Conservation (phyloP, 1,140 invertebrate species). For the Phenacoccus solenopsis region DNA sequence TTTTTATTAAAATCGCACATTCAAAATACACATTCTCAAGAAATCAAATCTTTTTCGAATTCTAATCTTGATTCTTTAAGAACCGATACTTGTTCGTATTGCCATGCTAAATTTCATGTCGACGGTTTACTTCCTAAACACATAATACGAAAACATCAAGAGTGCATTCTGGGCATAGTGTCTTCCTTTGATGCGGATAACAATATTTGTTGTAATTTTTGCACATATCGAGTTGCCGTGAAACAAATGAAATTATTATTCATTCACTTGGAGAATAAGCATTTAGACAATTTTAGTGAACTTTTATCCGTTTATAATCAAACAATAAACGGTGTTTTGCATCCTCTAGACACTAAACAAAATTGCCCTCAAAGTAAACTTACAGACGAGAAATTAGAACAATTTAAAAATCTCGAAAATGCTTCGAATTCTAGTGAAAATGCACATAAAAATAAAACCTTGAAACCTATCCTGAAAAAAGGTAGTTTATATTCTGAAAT, state of each 20-base stretch:
- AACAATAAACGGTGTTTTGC: background rate
- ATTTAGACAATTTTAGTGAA: constrained; percentile 26
- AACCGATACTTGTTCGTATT: constrained; percentile 27
- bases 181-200: constrained; percentile 21
- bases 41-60: constrained; percentile 24
- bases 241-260: constrained; percentile 27
- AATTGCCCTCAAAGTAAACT: no score
- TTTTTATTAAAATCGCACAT: constrained; percentile 29
- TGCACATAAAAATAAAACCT: constrained; percentile 1
- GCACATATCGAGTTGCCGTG: constrained; percentile 25
- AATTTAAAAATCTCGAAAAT: background rate
- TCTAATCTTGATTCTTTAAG: constrained; percentile 20
- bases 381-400: no score
- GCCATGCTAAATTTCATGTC: constrained; percentile 28
- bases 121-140: constrained; percentile 28
- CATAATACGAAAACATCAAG: constrained; percentile 26
- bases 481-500: constrained; percentile 19
- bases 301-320: background rate
- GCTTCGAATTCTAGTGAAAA: background rate
- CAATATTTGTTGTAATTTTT: constrained; percentile 27
- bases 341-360: no score
- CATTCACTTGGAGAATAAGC: constrained; percentile 29
- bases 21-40: constrained; percentile 24
- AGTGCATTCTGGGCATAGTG: constrained; percentile 23
- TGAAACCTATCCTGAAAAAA: constrained; percentile 26